Base-by-base conservation (phyloP, 1,140 invertebrate genomes). In the Magallana gigas region DNA sequence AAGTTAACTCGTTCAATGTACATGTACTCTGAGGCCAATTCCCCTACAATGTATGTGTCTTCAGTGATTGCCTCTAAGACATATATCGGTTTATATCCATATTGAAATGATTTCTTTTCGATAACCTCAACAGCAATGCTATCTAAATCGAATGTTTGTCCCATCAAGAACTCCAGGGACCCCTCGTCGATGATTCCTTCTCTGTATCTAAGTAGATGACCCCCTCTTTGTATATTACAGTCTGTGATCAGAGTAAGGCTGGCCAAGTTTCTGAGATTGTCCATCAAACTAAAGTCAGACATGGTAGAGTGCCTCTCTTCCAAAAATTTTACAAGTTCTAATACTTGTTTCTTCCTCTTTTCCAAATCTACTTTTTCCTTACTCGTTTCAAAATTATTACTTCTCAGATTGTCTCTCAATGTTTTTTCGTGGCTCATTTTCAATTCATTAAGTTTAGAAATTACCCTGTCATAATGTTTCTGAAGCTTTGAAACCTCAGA, bases 401-500 rank as follows among this genome's bases (percentile, higher is more conserved):
- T 64, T 6, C 16, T 18, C 16, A 64, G 8, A 64, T 18, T 16
- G 60, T 64, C 60, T 64, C 16, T 64, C 60, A 64, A 0, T n/a
- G 60, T 64, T n/a, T 64, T n/a, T 1, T 64, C 14, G 8, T 64
- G 60, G 16, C 60, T 6, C 18, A 6, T 64, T n/a, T 8, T 64
- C 16, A 64, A n/a, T 64, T 64, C 12, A 7, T 14, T 16, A 7
- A 64, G 11, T 16, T 8, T 64, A 18, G 11, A n/a, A 16, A 64
- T 18, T 64, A 64, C 5, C 60, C 18, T 18, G 18, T 64, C 14
- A 16, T 64, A 64, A 64, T 64, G 60, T 5, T n/a, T 64, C 16
- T 64, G 60, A 16, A 64, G 60, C 60, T 64, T 64, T 64, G 16
- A n/a, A 64, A 64, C 18, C 60, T 64, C 60, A 64, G n/a, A 64